These are phyloP conservation scores for Terrapene triunguis DNA, from an alignment of 2,113 vertebrate species.

Conservation along the genomic window DNA sequence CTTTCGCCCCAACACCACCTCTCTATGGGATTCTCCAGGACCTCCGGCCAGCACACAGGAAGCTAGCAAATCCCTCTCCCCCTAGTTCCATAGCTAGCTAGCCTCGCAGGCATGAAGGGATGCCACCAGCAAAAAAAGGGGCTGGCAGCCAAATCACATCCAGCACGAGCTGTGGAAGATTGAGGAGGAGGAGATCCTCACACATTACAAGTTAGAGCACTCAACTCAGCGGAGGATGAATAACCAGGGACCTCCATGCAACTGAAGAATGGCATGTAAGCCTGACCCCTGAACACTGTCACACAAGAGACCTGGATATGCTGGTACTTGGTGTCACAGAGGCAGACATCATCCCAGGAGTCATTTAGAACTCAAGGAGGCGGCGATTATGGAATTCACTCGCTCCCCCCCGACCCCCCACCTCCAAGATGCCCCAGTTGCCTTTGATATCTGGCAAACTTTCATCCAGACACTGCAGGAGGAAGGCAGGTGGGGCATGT, in stretches of 20 bases:
- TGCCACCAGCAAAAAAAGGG: background rate
- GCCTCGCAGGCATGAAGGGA: background rate
- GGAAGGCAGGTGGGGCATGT: background rate
- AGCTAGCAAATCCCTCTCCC: background rate
- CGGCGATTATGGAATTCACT: background rate
- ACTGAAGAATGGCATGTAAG: background rate
- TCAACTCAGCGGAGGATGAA: rapidly evolving
- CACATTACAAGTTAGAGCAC: background rate
- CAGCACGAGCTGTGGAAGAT: rapidly evolving
- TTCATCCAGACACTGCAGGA: background rate
- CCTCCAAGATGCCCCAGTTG: background rate
- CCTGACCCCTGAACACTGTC: background rate
- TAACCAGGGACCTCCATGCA: background rate
- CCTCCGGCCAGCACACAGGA: background rate
- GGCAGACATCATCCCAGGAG: background rate
- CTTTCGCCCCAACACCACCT: too few relatives aligned
- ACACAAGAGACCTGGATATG: background rate
- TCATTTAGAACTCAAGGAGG: background rate
- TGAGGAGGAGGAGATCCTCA: rapidly evolving
- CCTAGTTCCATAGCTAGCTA: rapidly evolving
- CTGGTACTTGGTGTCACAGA: background rate
- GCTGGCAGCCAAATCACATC: rapidly evolving
- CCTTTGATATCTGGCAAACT: background rate
- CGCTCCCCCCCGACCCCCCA: rapidly evolving
- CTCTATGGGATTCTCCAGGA: too few relatives aligned